Base-by-base conservation (phyloP, 2,888 invertebrate species). In the Rhodophaea formosa region DNA sequence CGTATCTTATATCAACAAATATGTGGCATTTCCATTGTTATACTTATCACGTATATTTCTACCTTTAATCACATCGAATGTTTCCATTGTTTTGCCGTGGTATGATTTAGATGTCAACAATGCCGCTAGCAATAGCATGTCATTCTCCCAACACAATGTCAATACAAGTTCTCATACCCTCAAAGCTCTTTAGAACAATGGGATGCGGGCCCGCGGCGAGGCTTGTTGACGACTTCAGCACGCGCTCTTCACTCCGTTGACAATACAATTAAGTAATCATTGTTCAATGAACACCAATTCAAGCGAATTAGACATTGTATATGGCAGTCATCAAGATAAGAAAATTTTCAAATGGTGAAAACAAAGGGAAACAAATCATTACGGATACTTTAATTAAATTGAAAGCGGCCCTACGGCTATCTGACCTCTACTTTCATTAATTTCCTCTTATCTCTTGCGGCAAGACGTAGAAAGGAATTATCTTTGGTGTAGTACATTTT, bases 141-240 rank as follows among this genome's bases (percentile, higher is more conserved):
- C 67, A 68, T 66, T 72, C 62, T 74, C 73, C 71, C 68, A 69
- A 61, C 59, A 66, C 58, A 65, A 62, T 67, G 69, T 59, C 62
- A 59, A 59, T 63, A 61, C 64, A 59, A 57, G 63, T 64, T 67
- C 70, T 65, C 64, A 75, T 71, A 69, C 67, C 66, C 77, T 74
- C 66, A 78, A 79, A 79, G 73, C 72, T 80, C 75, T 78, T 35
- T 73, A 70, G 79, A 80, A 86, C 84, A 84, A 85, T 77, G 75
- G 83, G 75, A 85, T 83, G 85, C 86, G 85, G 86, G 86, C 70
- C 72, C 64, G 67, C 67, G 72, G 73, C 66, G 69, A 65, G 59
- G 65, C 64, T 72, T 74, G 68, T 75, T 72, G 72, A 72, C 68
- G 69, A 68, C 68, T 64, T 71, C 10, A 35, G 35, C 35, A 74